phyloP scores from a whole-genome alignment of 2,888 invertebrate species.

The Amaurobius ferox region DNA sequence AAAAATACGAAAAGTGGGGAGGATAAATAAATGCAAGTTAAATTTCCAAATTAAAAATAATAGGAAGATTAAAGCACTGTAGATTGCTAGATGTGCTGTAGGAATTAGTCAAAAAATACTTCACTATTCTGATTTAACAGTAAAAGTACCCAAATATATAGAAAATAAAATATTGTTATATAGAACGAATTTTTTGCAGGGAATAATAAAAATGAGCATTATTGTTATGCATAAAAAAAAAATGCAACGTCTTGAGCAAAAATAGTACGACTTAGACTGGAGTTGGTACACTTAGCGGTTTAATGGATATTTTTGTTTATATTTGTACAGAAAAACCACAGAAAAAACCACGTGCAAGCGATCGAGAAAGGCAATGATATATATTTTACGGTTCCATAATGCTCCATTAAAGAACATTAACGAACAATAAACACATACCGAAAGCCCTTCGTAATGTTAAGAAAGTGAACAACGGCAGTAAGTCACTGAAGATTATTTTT shows the following conservation, averaged over 20 bases:
- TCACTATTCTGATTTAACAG: no score
- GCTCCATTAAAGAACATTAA: constrained; percentile 68
- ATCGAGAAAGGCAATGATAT: constrained; percentile 55
- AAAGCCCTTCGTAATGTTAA: constrained; percentile 4
- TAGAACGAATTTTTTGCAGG: no score
- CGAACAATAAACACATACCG: constrained; percentile 66
- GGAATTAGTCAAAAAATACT: no score
- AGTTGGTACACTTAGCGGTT: not conserved
- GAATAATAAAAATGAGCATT: no score
- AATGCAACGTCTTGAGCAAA: not conserved
- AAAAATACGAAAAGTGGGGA: no score
- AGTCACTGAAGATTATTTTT: constrained; percentile 44
- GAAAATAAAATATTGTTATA: no score
- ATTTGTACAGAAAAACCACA: constrained; percentile 19
- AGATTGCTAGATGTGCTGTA: no score
- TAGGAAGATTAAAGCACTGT: no score
- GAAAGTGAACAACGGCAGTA: constrained; percentile 33
- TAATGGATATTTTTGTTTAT: constrained; percentile 17
- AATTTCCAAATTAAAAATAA: no score
- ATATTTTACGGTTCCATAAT: constrained; percentile 68
- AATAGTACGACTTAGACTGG: not conserved
- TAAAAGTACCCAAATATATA: no score
- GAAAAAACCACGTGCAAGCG: constrained; percentile 11
- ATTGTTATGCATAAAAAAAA: no score
- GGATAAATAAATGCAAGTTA: no score